Percentiles rank a stretch among this genome's conserved stretches.
Conservation (phyloP, 2,797 vertebrate genomes). For the Neomorphus geoffroyi region DNA sequence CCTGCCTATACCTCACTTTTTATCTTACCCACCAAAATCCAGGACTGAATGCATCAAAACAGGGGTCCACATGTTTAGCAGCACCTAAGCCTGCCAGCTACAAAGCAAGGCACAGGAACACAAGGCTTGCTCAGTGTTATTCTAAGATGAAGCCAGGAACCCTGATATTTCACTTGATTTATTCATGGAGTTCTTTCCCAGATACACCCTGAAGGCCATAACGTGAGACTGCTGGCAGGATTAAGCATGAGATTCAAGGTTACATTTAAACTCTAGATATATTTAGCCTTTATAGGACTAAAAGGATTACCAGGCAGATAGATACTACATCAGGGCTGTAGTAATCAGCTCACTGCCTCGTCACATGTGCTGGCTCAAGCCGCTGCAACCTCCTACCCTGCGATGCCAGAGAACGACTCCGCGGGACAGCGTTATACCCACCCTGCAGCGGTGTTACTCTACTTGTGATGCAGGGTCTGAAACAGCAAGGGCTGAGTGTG, state of each 20-base stretch:
- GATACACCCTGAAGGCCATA: background rate
- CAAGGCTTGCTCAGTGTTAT: background rate
- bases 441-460: background rate
- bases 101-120: background rate
- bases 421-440: background rate
- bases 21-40: fast-evolving
- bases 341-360: slow-evolving; percentile 24
- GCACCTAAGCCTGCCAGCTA: background rate
- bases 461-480: background rate
- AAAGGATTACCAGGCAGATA: slow-evolving; percentile 35
- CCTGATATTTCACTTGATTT: background rate
- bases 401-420: background rate
- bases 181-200: background rate
- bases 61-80: background rate
- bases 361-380: background rate
- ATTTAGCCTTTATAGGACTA: slow-evolving; percentile 51
- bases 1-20: background rate
- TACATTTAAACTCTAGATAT: slow-evolving; percentile 54
- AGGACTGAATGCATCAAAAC: background rate
- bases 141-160: background rate
- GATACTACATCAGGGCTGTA: background rate
- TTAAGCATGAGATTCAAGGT: slow-evolving; percentile 42
- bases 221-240: background rate
- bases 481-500: background rate
- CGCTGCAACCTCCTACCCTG: background rate